These are phyloP conservation scores for Drosophila yakuba DNA, from an alignment of 1,140 invertebrate species.

Conservation along the genomic window DNA sequence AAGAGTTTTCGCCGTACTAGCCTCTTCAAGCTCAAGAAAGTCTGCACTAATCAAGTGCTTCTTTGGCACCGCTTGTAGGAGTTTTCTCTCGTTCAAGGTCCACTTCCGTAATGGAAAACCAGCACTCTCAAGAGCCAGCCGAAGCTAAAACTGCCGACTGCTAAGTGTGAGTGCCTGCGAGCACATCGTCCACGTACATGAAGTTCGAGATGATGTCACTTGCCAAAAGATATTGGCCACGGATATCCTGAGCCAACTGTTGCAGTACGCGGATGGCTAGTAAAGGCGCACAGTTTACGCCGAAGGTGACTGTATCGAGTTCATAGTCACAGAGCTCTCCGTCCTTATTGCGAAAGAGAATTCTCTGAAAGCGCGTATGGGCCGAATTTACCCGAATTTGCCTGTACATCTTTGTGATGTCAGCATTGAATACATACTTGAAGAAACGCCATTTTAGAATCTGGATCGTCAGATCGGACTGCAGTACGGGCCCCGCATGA, in stretches of 20 bases:
- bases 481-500: not conserved
- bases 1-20: not conserved
- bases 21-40: not conserved
- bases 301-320: not conserved
- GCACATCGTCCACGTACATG: not conserved
- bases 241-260: not conserved
- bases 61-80: not conserved
- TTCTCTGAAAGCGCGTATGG: not conserved
- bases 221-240: constrained; percentile 2
- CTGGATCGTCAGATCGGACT: not conserved
- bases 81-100: not conserved
- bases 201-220: not conserved
- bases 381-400: not conserved
- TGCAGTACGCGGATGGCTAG: too few species aligned
- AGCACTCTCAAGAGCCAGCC: not conserved
- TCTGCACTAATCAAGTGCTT: not conserved
- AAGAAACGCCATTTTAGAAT: constrained; percentile 1
- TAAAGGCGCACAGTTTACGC: too few species aligned
- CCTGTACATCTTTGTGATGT: not conserved
- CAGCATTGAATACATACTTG: not conserved
- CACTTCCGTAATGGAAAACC: not conserved
- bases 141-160: not conserved
- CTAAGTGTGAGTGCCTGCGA: not conserved
- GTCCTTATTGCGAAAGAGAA: too few species aligned
- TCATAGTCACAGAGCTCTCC: not conserved